Evolutionary conservation across 2,888 invertebrate species (phyloP).

Genomic region (Minunthozetes semirufus): DNA sequence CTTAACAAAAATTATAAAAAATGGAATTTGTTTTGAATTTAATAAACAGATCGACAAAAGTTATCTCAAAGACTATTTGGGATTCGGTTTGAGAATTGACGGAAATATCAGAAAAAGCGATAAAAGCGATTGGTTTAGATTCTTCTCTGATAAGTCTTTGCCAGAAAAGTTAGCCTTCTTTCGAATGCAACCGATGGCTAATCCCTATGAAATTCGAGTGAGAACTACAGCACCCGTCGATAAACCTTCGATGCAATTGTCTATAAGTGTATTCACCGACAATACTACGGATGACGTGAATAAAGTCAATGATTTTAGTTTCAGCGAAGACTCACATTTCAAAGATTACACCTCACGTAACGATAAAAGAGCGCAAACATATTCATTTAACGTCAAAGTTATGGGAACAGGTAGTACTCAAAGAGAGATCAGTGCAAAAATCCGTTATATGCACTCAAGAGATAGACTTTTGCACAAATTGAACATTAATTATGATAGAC

Average conservation of each 20-base stretch:
- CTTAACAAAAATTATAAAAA: not conserved
- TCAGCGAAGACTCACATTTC: not conserved
- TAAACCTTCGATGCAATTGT: slow-evolving; percentile 32
- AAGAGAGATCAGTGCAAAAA: slow-evolving; percentile 31
- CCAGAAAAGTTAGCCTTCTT: slow-evolving; percentile 39
- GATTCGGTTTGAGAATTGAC: slow-evolving; percentile 38
- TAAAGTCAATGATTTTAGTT: not conserved
- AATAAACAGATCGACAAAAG: slow-evolving; percentile 21
- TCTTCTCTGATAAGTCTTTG: slow-evolving; percentile 38
- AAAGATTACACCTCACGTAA: not conserved
- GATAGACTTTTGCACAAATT: slow-evolving; percentile 38
- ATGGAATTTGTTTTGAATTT: not conserved
- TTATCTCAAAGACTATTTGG: slow-evolving; percentile 37
- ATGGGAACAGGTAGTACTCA: slow-evolving; percentile 36
- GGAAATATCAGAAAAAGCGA: slow-evolving; percentile 37
- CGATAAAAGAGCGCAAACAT: not conserved
- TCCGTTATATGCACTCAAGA: slow-evolving; percentile 38
- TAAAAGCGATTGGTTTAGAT: slow-evolving; percentile 36
- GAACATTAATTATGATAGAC: slow-evolving; percentile 40
- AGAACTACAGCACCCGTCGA: slow-evolving; percentile 2
- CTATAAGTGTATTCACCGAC: not conserved
- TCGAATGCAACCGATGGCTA: slow-evolving; percentile 39
- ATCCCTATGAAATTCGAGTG: slow-evolving; percentile 37
- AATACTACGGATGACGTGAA: slow-evolving; percentile 1
- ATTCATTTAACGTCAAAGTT: slow-evolving; percentile 28